Evolutionary conservation across 2,113 vertebrate species (phyloP), one percentile per base, ranked within the genome.

Genomic region (Arizona elegans): DNA sequence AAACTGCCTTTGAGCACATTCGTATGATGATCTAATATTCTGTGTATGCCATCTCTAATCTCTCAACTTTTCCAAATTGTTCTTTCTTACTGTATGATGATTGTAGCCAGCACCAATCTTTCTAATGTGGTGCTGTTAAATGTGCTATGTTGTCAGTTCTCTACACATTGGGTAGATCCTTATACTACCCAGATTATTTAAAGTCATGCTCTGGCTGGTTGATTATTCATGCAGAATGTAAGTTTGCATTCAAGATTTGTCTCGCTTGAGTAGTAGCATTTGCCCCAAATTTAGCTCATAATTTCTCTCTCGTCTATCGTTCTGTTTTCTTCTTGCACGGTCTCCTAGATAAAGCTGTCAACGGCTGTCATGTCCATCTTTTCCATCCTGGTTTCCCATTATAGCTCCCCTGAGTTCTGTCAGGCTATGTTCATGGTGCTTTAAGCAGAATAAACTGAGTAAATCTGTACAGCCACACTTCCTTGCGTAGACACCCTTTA

Each of bases 391-490:
- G 65, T 21, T 95, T 94, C 52, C 89, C 6, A 0, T 94, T 95
- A 92, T 85, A 93, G 92, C 0, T 92, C 58, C 89, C 33, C 19
- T 47, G 38, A 70, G 91, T 89, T 91, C 75, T 93, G 17, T 93
- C 92, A 38, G 92, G 93, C 92, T 93, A 92, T 58, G 90, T 95
- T 95, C 94, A 90, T 0, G 2, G 91, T 94, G 91, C 91, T 95
- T 93, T 93, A 95, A 96, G 94, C 94, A 95, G 93, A 94, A 93
- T 94, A 96, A 95, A 94, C 87, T 92, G 59, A 88, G 92, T 56
- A 96, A 94, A 96, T 96, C 91, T 94, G 95, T 94, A 97, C 88
- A 89, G 70, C 87, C 47, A 70, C 38, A 93, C 93, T 1, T 33
- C 91, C n/a, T 17, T 93, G 94, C 95, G 93, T 94, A 92, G 0